Percentiles rank a stretch among this genome's conserved stretches.
Evolutionary conservation across 1,140 invertebrate genomes (phyloP).

Genomic region (Chironomus striatipennis): DNA sequence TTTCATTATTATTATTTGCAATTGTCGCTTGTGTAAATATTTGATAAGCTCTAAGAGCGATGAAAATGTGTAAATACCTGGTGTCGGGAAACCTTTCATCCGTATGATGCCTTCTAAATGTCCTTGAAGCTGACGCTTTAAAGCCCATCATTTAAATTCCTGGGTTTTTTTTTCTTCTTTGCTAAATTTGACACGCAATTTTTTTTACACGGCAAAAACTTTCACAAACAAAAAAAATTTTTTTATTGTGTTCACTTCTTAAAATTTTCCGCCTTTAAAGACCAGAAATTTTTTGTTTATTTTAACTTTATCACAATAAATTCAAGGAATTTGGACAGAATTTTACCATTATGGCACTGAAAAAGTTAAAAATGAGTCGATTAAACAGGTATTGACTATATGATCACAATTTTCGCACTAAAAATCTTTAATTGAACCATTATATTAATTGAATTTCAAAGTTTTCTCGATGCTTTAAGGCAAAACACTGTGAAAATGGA

Average conservation of each 20-base stretch:
- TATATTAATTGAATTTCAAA: constrained; percentile 4
- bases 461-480: constrained; percentile 7
- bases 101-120: constrained; percentile 18
- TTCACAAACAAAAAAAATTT: too few relatives aligned
- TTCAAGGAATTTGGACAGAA: neutral
- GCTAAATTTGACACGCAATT: too few relatives aligned
- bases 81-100: neutral
- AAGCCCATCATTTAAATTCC: neutral
- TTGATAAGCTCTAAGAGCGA: neutral
- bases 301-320: neutral
- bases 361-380: neutral
- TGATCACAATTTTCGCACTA: neutral
- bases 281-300: neutral
- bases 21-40: constrained; percentile 4
- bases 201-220: too few relatives aligned
- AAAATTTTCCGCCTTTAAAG: neutral
- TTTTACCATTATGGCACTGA: neutral
- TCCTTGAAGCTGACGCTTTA: neutral
- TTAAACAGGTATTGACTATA: neutral
- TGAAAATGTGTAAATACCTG: neutral
- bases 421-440: constrained; percentile 9
- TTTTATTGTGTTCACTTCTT: too few relatives aligned
- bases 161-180: neutral
- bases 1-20: neutral
- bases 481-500: constrained; percentile 13